Percentiles rank a stretch among this genome's conserved stretches.
Conservation (phyloP, 2,888 invertebrate genomes). For the Artemia sp. region DNA sequence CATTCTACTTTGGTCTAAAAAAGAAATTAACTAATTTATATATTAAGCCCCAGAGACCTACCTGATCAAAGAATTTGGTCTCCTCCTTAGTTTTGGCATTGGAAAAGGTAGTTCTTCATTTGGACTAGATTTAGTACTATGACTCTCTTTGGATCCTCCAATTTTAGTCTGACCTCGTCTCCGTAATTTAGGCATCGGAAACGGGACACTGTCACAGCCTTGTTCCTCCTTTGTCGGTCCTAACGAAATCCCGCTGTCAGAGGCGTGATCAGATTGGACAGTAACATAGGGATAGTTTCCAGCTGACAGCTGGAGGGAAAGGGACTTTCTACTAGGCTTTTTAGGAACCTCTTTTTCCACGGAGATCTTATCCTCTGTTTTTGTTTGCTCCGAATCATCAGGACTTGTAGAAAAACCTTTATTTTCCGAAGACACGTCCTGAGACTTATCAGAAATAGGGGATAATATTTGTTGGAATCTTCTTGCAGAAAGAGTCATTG, state of each 20-base stretch:
- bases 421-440: slow-evolving; percentile 12
- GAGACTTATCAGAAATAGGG: slow-evolving; percentile 9
- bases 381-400: slow-evolving; percentile 9
- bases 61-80: slow-evolving; percentile 5
- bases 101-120: background rate
- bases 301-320: slow-evolving; percentile 7
- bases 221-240: slow-evolving; percentile 7
- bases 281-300: slow-evolving; percentile 11
- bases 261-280: slow-evolving; percentile 14
- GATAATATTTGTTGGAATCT: slow-evolving; percentile 10
- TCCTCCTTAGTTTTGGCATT: slow-evolving; percentile 8
- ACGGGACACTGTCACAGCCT: background rate
- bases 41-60: background rate
- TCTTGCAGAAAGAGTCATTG: background rate
- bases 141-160: background rate
- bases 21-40: too few relatives aligned
- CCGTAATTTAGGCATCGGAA: slow-evolving; percentile 5
- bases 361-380: background rate
- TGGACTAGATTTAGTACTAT: background rate
- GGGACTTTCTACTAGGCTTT: slow-evolving; percentile 10
- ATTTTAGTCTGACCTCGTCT: background rate
- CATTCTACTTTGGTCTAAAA: too few relatives aligned
- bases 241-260: slow-evolving; percentile 3
- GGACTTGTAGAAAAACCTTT: background rate
- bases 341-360: background rate